phyloP scores from a whole-genome alignment of 2,797 vertebrate genomes.

The Alca torda region DNA sequence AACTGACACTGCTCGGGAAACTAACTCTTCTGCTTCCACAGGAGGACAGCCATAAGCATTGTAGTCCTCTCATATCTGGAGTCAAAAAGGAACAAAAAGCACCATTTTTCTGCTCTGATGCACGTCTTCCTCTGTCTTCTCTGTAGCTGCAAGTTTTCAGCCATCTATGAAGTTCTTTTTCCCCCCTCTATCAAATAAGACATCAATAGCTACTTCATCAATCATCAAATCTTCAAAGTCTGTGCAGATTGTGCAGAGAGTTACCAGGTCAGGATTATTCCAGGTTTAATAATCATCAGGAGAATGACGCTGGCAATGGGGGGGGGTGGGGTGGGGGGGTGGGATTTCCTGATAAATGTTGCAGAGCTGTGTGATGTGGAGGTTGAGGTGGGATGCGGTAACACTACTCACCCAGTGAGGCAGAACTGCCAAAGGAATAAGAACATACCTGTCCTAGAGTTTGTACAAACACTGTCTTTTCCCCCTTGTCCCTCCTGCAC shows the following conservation, averaged over 20 bases:
- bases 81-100: not conserved
- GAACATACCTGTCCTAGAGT: not conserved
- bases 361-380: not conserved
- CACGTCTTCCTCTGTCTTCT: not conserved
- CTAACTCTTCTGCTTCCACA: not conserved
- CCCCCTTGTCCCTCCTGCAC: not conserved
- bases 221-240: not conserved
- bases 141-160: not conserved
- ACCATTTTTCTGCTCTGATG: not conserved
- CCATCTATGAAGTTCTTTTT: not conserved
- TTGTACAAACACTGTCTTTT: not conserved
- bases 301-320: fast-evolving
- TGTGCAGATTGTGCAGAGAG: no score
- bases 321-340: fast-evolving
- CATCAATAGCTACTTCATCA: not conserved
- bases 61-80: not conserved
- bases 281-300: not conserved
- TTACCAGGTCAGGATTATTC: not conserved
- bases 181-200: not conserved
- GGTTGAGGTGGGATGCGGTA: not conserved
- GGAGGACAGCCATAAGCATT: not conserved
- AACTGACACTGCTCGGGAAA: not conserved
- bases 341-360: not conserved
- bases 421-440: not conserved
- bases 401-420: not conserved